phyloP scores from a whole-genome alignment of 2,888 invertebrate genomes.

The Acleris holmiana region DNA sequence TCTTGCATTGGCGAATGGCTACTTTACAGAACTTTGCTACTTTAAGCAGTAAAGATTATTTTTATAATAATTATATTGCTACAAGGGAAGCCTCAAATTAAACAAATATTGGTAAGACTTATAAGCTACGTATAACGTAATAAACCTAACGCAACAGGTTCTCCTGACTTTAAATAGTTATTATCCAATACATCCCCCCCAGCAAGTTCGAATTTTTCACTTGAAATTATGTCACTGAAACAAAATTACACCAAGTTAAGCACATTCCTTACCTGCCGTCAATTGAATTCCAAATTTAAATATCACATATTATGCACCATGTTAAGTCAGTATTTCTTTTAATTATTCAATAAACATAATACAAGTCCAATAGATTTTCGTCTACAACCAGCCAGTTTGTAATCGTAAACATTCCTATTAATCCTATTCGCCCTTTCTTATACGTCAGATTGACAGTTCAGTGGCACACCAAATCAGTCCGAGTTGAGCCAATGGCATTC shows the following conservation, averaged over 20 bases:
- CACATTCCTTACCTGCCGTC: not conserved
- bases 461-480: not conserved
- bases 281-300: not conserved
- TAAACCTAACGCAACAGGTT: no score
- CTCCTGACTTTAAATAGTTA: no score
- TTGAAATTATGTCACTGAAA: not conserved
- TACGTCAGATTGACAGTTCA: conserved; percentile 12
- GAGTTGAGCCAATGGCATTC: not conserved
- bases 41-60: no score
- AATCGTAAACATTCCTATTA: conserved; percentile 11
- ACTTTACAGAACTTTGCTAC: no score
- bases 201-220: not conserved
- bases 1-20: no score
- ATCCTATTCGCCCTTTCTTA: no score
- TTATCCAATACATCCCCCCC: no score
- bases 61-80: no score
- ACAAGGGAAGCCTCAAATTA: no score
- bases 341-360: not conserved
- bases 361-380: not conserved
- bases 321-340: not conserved
- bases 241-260: not conserved
- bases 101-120: no score
- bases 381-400: not conserved
- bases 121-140: no score
- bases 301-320: not conserved